Conservation (phyloP, 2,888 invertebrate genomes). For the Parasteatoda lunata region DNA sequence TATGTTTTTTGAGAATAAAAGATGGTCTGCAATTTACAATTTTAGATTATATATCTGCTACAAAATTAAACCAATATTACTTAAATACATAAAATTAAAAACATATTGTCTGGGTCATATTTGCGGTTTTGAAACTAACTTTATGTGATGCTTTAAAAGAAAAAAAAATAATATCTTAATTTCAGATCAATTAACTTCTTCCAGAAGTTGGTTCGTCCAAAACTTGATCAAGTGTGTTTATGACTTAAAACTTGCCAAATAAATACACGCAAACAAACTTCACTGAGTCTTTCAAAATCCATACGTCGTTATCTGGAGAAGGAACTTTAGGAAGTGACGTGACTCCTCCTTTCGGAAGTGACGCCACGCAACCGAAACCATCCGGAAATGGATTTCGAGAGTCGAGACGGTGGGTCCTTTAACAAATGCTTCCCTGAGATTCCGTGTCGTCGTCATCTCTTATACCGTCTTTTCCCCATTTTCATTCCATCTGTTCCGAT, state of each 20-base stretch:
- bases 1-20: no score
- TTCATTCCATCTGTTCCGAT: neutral
- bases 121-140: no score
- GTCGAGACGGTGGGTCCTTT: conserved; percentile 40
- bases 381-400: conserved; percentile 59
- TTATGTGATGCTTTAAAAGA: no score
- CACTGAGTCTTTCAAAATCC: conserved; percentile 7
- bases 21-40: no score
- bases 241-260: neutral
- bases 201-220: no score
- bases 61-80: no score
- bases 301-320: conserved; percentile 27
- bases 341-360: conserved; percentile 40
- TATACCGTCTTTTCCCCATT: neutral
- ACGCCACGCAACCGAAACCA: conserved; percentile 36
- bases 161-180: no score
- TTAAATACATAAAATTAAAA: no score
- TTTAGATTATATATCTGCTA: no score
- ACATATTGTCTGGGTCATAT: no score
- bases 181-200: no score
- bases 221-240: no score
- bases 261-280: conserved; percentile 10
- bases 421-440: conserved; percentile 37
- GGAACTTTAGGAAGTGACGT: conserved; percentile 13
- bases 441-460: conserved; percentile 38